Base-by-base conservation (phyloP, 2,113 vertebrate species). In the Ammodytes dubius region DNA sequence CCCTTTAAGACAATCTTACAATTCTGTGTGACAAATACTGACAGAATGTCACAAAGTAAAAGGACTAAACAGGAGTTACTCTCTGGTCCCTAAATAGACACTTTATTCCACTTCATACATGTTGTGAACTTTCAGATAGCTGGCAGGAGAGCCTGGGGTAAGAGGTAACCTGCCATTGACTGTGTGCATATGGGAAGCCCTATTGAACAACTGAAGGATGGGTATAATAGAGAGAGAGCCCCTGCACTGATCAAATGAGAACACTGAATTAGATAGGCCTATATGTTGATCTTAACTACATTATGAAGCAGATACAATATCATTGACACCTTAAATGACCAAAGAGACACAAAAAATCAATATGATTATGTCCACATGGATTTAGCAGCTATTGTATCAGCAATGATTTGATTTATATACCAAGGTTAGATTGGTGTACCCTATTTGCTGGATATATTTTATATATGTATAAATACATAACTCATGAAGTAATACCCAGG, bases 41-140 rank as follows among this genome's bases (percentile, higher is more conserved):
- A 63, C 5, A 58, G 39, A 59, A 63, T 61, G 39, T 63, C 61
- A 70, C 14, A 74, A 17, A 64, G n/a, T 17, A 17, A 45, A 27
- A 35, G 35, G 39, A 65, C 27, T 56, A 77, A 78, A 77, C 40
- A 71, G 15, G 14, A 45, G 4, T 66, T 80, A 66, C 43, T 74
- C 66, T 75, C 27, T 72, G n/a, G 58, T 76, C 57, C 68, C 14
- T 56, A 53, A 66, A 85, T 39, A 79, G 8, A 27, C 35, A 77
- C 45, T 70, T 79, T 4, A 61, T 74, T 73, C 14, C 39, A 52
- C 57, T 47, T 63, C 52, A 53, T 71, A 37, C 76, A 69, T 65
- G 67, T 54, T 81, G 79, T 66, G 49, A 88, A 74, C 77, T 63
- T 84, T 81, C n/a, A 65, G 42, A 78, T 56, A 69, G 64, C 81